Evolutionary conservation across 2,113 vertebrate genomes (phyloP), one percentile per base, ranked within the genome.

Genomic region (Phaethornis superciliosus): DNA sequence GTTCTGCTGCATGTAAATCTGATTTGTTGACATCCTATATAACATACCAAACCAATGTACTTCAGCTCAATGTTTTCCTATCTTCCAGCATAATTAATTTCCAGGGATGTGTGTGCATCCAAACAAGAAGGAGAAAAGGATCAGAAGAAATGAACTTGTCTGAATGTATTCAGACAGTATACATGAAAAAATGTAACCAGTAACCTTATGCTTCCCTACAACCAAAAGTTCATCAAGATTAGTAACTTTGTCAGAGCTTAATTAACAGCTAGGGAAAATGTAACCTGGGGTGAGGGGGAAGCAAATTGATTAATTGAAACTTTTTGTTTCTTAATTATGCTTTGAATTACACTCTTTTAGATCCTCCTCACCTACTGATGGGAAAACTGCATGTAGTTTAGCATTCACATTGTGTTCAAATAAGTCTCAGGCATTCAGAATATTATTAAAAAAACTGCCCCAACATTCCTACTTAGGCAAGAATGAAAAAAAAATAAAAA

Each of bases 41-140:
- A 83, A 95, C 59, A 80, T 70, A 81, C 28, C 27, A 67, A 94
- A 88, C 68, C 71, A 85, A 51, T 44, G 91, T 77, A 91, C 51
- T 85, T 68, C 91, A 93, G 59, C 69, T 33, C 80, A 81, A 24
- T 90, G 35, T 62, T 95, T 93, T 88, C 52, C 87, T 85, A 9
- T 92, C 78, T 95, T 77, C 67, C 70, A 85, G 71, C 21, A 67
- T 95, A 96, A 96, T 95, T 95, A 96, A 95, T 94, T 96, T 95
- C 59, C 28, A 93, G 63, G 59, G 68, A 74, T 74, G 67, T 67
- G 55, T 59, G 51, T 74, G 94, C 78, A 89, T 95, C 88, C 91
- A 94, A 95, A 95, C 81, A 95, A 91, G 95, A 90, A 90, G 58
- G 28, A 88, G 79, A 91, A 92, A 85, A 89, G 23, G 59, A 85